Evolutionary conservation across 2,797 vertebrate species (phyloP).

Genomic region (Champsocephalus esox): DNA sequence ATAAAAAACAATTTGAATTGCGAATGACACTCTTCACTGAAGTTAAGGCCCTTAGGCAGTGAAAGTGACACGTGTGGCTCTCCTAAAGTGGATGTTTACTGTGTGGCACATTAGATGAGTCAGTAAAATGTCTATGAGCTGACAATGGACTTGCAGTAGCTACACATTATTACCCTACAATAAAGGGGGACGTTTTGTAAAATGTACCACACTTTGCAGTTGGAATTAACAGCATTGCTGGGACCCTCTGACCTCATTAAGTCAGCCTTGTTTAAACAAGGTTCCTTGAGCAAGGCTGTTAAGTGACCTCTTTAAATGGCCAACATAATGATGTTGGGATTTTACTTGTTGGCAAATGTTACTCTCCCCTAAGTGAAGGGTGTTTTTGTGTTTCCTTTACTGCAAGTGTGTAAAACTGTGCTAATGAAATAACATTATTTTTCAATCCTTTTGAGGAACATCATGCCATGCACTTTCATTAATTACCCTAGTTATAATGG

Average conservation of each 20-base stretch:
- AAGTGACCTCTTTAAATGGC: not conserved
- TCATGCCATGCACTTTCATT: conserved; percentile 6
- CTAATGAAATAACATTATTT: conserved; percentile 15
- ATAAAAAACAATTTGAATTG: conserved; percentile 62
- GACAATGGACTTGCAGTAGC: conserved; percentile 24
- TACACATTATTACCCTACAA: conserved; percentile 23
- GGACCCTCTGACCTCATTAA: conserved; percentile 20
- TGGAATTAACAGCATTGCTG: conserved; percentile 2
- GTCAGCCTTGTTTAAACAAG: not conserved
- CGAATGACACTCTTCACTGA: conserved; percentile 47
- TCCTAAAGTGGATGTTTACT: conserved; percentile 56
- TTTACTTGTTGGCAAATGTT: not conserved
- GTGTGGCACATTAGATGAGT: conserved; percentile 36
- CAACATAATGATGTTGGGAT: not conserved
- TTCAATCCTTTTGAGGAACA: conserved; percentile 6
- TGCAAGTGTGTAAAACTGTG: not conserved
- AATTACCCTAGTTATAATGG: conserved; percentile 21
- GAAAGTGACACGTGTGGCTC: conserved; percentile 49
- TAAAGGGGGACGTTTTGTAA: not conserved
- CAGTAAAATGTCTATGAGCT: conserved; percentile 38
- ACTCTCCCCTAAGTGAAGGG: not conserved
- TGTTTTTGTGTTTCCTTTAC: not conserved
- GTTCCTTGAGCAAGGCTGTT: not conserved
- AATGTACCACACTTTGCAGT: conserved; percentile 14
- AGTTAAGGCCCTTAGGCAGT: conserved; percentile 36